These are phyloP conservation scores for Eupeodes luniger DNA, from an alignment of 2,888 invertebrate species.

Conservation along the genomic window DNA sequence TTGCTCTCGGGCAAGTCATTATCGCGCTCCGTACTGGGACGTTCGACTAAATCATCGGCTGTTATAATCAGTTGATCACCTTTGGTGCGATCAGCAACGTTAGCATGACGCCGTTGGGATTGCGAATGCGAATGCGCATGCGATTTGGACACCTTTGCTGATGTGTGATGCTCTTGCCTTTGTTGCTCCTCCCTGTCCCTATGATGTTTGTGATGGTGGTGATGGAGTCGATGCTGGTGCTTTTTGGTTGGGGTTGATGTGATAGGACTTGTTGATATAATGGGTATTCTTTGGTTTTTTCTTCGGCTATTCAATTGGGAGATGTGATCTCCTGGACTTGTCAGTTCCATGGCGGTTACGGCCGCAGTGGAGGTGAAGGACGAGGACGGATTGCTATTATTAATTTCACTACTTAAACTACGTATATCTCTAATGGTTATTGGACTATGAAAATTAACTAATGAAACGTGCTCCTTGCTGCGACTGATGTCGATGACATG, in stretches of 20 bases:
- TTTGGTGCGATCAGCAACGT: conserved; percentile 67
- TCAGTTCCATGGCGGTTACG: conserved; percentile 61
- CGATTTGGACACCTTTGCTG: conserved; percentile 43
- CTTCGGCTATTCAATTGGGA: conserved; percentile 75
- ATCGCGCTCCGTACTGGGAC: conserved; percentile 63
- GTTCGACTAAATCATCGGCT: conserved; percentile 68
- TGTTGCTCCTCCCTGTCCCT: conserved; percentile 43
- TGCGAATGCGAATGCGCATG: too few relatives aligned
- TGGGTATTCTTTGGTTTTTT: conserved; percentile 73
- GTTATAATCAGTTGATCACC: conserved; percentile 78
- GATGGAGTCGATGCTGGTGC: conserved; percentile 70
- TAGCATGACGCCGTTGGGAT: conserved; percentile 74
- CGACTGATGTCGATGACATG: conserved; percentile 69
- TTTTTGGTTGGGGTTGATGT: conserved; percentile 65
- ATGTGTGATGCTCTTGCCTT: conserved; percentile 54
- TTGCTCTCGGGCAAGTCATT: conserved; percentile 73
- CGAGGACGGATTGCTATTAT: conserved; percentile 79
- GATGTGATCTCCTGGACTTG: conserved; percentile 68
- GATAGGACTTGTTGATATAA: conserved; percentile 59
- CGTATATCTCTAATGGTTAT: conserved; percentile 80
- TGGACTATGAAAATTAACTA: conserved; percentile 76
- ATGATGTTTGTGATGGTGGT: conserved; percentile 64
- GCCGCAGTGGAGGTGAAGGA: conserved; percentile 29
- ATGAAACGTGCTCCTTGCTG: conserved; percentile 73
- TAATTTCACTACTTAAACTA: conserved; percentile 84